Evolutionary conservation across 2,113 vertebrate species (phyloP), one percentile per base, ranked within the genome.

Genomic region (Crocuta crocuta): DNA sequence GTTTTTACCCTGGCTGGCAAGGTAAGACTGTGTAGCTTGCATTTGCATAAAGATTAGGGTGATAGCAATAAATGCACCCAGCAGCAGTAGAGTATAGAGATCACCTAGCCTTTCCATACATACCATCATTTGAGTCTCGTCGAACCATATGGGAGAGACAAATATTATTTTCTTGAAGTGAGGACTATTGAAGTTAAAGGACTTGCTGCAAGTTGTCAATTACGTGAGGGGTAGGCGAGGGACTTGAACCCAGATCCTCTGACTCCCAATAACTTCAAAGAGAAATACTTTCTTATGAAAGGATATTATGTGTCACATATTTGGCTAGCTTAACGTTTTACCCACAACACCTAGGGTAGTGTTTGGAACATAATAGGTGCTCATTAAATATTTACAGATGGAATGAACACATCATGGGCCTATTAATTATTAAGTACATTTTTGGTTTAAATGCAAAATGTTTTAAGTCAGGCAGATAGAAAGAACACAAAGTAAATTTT

Each of bases 1-100:
- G 93, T 66, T 96, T 91, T 89, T 94, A n/a, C 88, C 96, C 61
- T 95, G 43, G 89, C 87, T 96, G 88, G 61, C 93, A n/a, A 96
- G 89, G 63, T 90, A 96, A 97, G 65, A 76, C 89, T 87, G 92
- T 48, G 28, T 7, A 86, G 11, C 86, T 95, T 74, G 68, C 82
- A 85, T 95, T 74, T 58, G 28, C 80, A 91, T 91, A 78, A 97
- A 97, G 68, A 61, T 83, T 91, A 73, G 65, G 94, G 92, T 43
- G 6, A 74, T 85, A 91, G 81, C 94, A 98, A 93, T 65, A 78
- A 91, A 66, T 15, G 4, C 13, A 13, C 35, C 55, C 31, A 6
- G 0, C 11, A 74, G 26, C 5, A 4, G 21, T 3, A 5, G 19
- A 31, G 7, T 48, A 48, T 23, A 81, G 9, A 35, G 10, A 12